phyloP scores from a whole-genome alignment of 2,113 vertebrate genomes.

The Eleginops maclovinus region DNA sequence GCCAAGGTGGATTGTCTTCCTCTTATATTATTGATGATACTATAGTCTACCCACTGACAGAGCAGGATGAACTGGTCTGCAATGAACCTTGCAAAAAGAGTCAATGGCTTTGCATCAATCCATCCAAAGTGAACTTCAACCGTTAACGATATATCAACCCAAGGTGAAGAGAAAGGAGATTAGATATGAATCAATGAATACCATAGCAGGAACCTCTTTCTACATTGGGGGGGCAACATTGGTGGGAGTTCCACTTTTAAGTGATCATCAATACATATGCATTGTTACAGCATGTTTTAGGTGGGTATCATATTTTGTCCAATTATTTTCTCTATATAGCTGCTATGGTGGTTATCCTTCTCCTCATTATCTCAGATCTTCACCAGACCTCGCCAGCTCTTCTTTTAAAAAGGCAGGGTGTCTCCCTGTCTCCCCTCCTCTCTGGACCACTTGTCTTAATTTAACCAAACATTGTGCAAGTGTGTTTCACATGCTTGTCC shows the following conservation, averaged over 20 bases:
- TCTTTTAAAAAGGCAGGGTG: constrained; percentile 13
- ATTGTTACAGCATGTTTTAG: not conserved
- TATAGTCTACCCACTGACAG: constrained; percentile 43
- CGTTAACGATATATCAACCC: constrained; percentile 68
- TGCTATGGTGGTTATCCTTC: not conserved
- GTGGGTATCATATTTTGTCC: not conserved
- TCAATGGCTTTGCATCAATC: constrained; percentile 76
- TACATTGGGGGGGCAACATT: not conserved
- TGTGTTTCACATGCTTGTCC: constrained; percentile 55
- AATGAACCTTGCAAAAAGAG: constrained; percentile 75
- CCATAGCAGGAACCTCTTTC: constrained; percentile 14
- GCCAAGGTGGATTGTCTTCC: constrained; percentile 56
- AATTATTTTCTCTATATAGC: not conserved
- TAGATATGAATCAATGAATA: constrained; percentile 56
- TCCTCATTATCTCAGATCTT: not conserved
- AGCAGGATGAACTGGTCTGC: constrained; percentile 71
- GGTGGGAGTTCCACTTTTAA: not conserved
- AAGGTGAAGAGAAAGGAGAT: constrained; percentile 66
- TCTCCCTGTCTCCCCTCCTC: not conserved
- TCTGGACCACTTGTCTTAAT: constrained; percentile 25
- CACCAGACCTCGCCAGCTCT: constrained; percentile 8
- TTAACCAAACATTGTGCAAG: constrained; percentile 39
- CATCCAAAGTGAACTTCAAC: constrained; percentile 52
- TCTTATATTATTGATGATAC: constrained; percentile 71
- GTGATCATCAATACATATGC: not conserved